A percentile compares a stretch with the other conserved stretches of the same genome.
Conservation (phyloP, 2,888 invertebrate genomes). For the Ashinkailepas kermadecensis region DNA sequence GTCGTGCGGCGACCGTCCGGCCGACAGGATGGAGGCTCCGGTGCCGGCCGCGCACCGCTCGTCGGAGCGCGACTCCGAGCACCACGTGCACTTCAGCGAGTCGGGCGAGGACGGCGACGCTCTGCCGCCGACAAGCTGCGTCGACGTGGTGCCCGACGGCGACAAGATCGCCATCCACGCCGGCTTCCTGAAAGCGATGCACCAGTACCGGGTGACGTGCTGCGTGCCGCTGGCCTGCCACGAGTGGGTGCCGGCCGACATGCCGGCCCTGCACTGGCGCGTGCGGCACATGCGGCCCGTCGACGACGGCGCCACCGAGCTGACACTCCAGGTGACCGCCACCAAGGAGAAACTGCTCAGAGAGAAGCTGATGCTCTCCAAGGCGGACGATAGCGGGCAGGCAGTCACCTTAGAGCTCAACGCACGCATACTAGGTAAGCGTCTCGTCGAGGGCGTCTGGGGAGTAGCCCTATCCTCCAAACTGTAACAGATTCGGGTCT, state of each 20-base stretch:
- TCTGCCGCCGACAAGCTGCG: background rate
- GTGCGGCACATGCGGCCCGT: background rate
- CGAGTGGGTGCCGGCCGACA: background rate
- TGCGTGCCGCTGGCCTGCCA: background rate
- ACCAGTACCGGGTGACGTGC: constrained; percentile 10
- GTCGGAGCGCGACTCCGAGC: background rate
- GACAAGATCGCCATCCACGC: constrained; percentile 11
- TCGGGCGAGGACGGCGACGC: constrained; percentile 2
- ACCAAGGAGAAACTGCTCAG: constrained; percentile 1
- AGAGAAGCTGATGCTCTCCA: constrained; percentile 1
- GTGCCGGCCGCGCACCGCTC: background rate
- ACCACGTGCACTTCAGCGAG: constrained; percentile 16
- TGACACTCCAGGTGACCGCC: background rate
- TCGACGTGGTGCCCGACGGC: background rate
- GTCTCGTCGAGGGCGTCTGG: too few relatives aligned
- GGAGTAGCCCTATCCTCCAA: too few relatives aligned
- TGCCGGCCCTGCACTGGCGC: constrained; percentile 13
- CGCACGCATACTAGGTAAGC: background rate
- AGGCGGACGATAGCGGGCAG: background rate
- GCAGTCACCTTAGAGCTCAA: constrained; percentile 3
- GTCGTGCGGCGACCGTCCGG: background rate
- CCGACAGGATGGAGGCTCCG: background rate
- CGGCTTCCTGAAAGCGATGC: constrained; percentile 19
- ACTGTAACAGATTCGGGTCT: too few relatives aligned
- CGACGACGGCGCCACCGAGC: background rate